A percentile compares a stretch with the other conserved stretches of the same genome.
These are phyloP conservation scores for Drosophila picticornis DNA, from an alignment of 2,888 invertebrate genomes.

Conservation along the genomic window DNA sequence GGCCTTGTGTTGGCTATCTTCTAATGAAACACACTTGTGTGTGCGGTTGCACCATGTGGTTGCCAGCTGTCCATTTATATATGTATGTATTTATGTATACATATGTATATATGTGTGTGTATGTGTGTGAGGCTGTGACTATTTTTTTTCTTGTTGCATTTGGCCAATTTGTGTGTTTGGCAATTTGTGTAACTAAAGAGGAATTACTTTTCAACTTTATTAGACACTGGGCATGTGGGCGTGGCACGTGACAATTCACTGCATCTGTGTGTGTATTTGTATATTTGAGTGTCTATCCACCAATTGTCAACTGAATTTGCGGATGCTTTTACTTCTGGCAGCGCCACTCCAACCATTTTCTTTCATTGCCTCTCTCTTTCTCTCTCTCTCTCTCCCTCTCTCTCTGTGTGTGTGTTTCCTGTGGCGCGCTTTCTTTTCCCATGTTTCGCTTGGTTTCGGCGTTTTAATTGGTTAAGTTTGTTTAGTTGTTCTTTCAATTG, in stretches of 20 bases:
- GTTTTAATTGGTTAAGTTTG: slow-evolving; percentile 53
- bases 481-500: slow-evolving; percentile 17
- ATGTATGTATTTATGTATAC: too few species aligned
- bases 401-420: background rate
- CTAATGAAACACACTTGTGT: slow-evolving; percentile 1
- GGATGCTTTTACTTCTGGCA: slow-evolving; percentile 50
- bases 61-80: background rate
- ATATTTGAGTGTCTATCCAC: slow-evolving; percentile 20
- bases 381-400: background rate
- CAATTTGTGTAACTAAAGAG: slow-evolving; percentile 79
- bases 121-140: background rate
- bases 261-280: slow-evolving; percentile 3
- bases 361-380: background rate
- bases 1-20: slow-evolving; percentile 13
- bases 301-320: slow-evolving; percentile 50
- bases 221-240: slow-evolving; percentile 43
- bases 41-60: slow-evolving; percentile 41
- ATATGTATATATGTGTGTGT: background rate
- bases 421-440: slow-evolving; percentile 25
- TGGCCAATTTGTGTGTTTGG: slow-evolving; percentile 72
- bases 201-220: slow-evolving; percentile 78
- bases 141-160: slow-evolving; percentile 34
- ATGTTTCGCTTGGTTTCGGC: slow-evolving; percentile 52
- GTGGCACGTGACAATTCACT: slow-evolving; percentile 53
- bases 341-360: background rate